phyloP scores from a whole-genome alignment of 2,113 vertebrate species.

The Astatoreochromis straeleni region DNA sequence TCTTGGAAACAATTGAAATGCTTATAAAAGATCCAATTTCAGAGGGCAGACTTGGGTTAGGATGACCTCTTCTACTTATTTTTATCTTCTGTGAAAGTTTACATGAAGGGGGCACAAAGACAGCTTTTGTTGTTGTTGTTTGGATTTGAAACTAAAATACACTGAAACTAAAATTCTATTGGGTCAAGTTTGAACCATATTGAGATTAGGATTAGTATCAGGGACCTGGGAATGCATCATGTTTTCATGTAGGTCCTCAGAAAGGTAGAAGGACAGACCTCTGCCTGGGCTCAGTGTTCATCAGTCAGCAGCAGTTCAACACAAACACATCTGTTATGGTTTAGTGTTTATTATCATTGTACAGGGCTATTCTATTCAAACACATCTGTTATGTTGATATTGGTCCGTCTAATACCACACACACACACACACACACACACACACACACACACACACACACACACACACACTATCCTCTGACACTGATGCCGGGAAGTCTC shows the following conservation, averaged over 20 bases:
- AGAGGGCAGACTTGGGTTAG: not conserved
- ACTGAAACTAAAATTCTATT: not conserved
- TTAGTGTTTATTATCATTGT: not conserved
- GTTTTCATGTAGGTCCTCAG: not conserved
- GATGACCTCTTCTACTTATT: not conserved
- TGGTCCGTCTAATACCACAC: not conserved
- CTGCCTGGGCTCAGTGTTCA: not conserved
- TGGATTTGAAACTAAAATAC: not conserved
- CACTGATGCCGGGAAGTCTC: slow-evolving; percentile 5
- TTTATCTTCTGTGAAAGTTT: not conserved
- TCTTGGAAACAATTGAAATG: not conserved
- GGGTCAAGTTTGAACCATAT: not conserved
- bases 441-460: not conserved
- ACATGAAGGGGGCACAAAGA: not conserved
- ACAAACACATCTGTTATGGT: not conserved
- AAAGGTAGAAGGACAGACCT: not conserved
- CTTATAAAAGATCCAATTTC: not conserved
- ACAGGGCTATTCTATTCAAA: not conserved
- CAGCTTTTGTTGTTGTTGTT: not conserved
- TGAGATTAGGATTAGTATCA: not conserved
- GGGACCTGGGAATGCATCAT: not conserved
- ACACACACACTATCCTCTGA: not conserved
- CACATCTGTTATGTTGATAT: not conserved
- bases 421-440: not conserved
- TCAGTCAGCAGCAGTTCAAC: not conserved